phyloP scores from a whole-genome alignment of 2,797 vertebrate species.

The Furcifer pardalis region DNA sequence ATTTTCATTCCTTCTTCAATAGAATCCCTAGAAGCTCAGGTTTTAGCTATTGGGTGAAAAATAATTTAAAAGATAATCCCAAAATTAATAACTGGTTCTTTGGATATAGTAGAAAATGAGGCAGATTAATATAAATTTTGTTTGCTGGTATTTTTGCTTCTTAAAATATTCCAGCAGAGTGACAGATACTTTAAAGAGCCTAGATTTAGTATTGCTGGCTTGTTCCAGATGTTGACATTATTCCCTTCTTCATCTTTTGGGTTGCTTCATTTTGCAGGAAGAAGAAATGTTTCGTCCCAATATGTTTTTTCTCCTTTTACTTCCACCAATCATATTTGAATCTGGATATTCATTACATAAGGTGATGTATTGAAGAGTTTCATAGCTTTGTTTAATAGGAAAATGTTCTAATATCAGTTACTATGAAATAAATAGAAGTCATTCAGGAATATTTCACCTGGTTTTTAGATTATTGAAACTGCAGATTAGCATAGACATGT shows the following conservation, averaged over 20 bases:
- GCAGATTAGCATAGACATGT: neutral
- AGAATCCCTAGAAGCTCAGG: no score
- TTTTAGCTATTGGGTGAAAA: slow-evolving; percentile 14
- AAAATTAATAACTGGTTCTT: slow-evolving; percentile 17
- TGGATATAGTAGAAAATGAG: slow-evolving; percentile 11
- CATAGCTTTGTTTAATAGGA: neutral
- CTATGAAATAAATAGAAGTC: slow-evolving; percentile 12
- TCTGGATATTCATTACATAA: slow-evolving; percentile 98
- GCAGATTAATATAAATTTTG: slow-evolving; percentile 23
- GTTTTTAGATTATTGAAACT: slow-evolving; percentile 28
- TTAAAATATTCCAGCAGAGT: neutral
- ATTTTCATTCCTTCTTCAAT: no score
- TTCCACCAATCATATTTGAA: slow-evolving; percentile 98
- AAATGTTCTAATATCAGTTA: slow-evolving; percentile 20
- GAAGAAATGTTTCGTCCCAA: slow-evolving; percentile 99
- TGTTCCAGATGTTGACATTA: slow-evolving; percentile 13
- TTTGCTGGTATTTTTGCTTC: neutral
- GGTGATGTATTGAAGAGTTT: slow-evolving; percentile 72
- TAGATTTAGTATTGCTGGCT: slow-evolving; percentile 22
- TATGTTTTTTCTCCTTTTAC: slow-evolving; percentile 98
- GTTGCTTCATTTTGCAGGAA: slow-evolving; percentile 81
- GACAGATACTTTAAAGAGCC: neutral
- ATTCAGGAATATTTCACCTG: slow-evolving; percentile 14
- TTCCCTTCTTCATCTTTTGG: slow-evolving; percentile 41
- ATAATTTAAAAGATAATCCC: slow-evolving; percentile 6